phyloP scores from a whole-genome alignment of 1,140 invertebrate genomes.

The Trinorchestia longiramus region DNA sequence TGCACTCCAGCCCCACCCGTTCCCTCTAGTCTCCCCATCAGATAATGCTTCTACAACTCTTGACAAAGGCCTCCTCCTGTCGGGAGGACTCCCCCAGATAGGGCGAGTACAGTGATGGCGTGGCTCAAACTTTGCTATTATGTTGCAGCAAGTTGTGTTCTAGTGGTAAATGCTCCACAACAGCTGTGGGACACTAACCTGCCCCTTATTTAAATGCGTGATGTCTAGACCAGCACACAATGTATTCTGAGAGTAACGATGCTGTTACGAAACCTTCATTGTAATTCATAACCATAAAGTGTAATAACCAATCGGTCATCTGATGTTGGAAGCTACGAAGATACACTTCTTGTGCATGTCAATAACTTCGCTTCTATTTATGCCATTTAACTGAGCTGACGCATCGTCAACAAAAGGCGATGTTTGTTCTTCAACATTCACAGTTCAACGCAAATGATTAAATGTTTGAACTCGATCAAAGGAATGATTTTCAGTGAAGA shows the following conservation, averaged over 20 bases:
- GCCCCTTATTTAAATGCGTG: neutral
- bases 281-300: neutral
- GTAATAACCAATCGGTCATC: neutral
- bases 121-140: neutral
- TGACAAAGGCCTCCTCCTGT: neutral
- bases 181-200: neutral
- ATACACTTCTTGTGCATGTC: too few species aligned
- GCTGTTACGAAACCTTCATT: too few species aligned
- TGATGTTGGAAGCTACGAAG: too few species aligned
- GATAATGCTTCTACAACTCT: constrained; percentile 1
- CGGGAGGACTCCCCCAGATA: neutral
- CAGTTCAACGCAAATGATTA: too few species aligned
- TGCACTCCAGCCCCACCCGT: neutral
- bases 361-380: too few species aligned
- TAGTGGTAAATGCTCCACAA: neutral
- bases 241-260: neutral
- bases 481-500: too few species aligned
- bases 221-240: neutral
- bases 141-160: neutral
- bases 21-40: neutral
- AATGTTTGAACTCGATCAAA: too few species aligned
- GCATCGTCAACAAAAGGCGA: too few species aligned
- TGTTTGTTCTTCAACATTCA: too few species aligned
- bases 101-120: neutral
- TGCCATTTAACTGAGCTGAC: too few species aligned